These are phyloP conservation scores for Drosophila ustulata DNA, from an alignment of 2,888 invertebrate species.

Conservation along the genomic window DNA sequence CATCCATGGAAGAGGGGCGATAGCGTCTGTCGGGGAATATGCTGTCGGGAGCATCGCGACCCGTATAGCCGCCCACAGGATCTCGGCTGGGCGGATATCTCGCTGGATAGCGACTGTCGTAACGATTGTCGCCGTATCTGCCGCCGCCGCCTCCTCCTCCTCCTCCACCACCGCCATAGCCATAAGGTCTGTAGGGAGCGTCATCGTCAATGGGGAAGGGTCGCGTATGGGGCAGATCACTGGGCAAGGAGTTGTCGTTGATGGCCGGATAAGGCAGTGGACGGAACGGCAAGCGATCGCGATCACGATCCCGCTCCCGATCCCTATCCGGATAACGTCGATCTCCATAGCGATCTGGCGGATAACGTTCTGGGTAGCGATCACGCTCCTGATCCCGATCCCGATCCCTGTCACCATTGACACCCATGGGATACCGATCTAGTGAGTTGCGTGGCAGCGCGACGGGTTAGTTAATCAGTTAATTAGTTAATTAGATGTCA, in stretches of 20 bases:
- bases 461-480: conserved; percentile 67
- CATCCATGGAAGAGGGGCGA: conserved; percentile 83
- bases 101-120: conserved; percentile 71
- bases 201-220: conserved; percentile 82
- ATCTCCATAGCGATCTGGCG: conserved; percentile 67
- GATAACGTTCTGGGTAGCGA: conserved; percentile 68
- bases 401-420: conserved; percentile 83
- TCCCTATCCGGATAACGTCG: conserved; percentile 74
- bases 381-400: conserved; percentile 66
- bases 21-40: conserved; percentile 85
- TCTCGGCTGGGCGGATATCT: conserved; percentile 81
- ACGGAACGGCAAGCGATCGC: conserved; percentile 73
- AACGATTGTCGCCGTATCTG: conserved; percentile 82
- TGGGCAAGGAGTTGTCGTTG: conserved; percentile 79
- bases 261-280: conserved; percentile 81
- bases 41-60: conserved; percentile 83
- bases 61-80: conserved; percentile 80
- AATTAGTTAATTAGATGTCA: conserved; percentile 76
- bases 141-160: conserved; percentile 72
- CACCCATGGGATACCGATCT: conserved; percentile 81
- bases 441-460: conserved; percentile 38
- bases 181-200: conserved; percentile 79
- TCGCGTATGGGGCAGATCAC: conserved; percentile 84
- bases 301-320: conserved; percentile 67
- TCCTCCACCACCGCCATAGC: conserved; percentile 61